Evolutionary conservation across 2,113 vertebrate species (phyloP).

Genomic region (Cochlearius cochlearius): DNA sequence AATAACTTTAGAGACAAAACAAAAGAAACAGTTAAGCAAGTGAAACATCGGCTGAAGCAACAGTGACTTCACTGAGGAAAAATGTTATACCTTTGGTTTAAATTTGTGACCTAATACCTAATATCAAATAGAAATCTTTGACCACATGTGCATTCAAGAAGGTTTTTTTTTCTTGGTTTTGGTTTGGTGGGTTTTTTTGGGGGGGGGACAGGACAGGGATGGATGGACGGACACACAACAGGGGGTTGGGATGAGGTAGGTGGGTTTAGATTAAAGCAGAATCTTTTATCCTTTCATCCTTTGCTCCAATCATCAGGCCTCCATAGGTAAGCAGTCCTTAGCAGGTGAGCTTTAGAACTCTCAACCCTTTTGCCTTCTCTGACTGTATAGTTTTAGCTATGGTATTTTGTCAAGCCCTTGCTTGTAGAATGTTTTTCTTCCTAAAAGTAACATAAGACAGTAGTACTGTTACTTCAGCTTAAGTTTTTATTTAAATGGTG

Average conservation of each 20-base stretch:
- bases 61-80: not conserved
- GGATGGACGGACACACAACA: too few relatives aligned
- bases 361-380: not conserved
- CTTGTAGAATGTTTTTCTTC: not conserved
- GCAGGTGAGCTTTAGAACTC: not conserved
- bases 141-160: not conserved
- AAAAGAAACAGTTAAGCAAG: not conserved
- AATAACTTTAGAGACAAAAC: not conserved
- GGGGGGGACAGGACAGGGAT: rapidly evolving
- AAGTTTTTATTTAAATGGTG: not conserved
- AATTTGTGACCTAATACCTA: not conserved
- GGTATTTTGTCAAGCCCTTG: not conserved
- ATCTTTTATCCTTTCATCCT: not conserved
- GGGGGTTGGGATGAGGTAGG: rapidly evolving
- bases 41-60: not conserved
- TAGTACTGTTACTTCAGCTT: not conserved
- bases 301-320: not conserved
- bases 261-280: not conserved
- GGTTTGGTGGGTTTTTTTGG: not conserved
- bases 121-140: not conserved
- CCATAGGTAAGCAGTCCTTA: not conserved
- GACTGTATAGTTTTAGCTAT: not conserved
- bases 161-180: not conserved
- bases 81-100: not conserved
- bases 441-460: not conserved